These are phyloP conservation scores for Invenusta paracnida DNA, from an alignment of 2,888 invertebrate genomes.

Conservation along the genomic window DNA sequence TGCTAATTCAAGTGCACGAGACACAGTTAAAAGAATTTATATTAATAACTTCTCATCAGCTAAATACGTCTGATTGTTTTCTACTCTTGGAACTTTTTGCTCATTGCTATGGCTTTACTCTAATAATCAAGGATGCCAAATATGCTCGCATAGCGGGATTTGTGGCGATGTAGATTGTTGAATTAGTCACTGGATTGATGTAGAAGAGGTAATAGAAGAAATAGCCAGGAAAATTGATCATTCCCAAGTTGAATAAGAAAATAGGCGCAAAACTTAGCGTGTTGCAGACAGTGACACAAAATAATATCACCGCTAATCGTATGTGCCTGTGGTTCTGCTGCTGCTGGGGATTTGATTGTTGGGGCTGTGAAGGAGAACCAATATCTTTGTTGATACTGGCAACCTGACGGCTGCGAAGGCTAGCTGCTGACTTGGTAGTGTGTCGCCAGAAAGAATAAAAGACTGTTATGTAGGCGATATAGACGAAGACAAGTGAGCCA, in stretches of 20 bases:
- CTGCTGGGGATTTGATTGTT: no score
- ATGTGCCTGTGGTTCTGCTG: no score
- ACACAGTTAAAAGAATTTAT: no score
- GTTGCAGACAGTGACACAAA: not conserved
- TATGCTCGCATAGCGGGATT: not conserved
- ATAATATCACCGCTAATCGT: slow-evolving; percentile 4
- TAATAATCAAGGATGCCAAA: no score
- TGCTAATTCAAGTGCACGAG: no score
- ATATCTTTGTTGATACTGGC: no score
- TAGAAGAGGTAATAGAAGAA: not conserved
- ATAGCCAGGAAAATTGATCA: not conserved
- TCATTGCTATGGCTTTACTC: no score
- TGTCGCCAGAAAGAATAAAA: not conserved
- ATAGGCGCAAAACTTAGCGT: not conserved
- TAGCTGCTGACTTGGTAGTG: not conserved
- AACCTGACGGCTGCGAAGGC: no score
- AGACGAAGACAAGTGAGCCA: not conserved
- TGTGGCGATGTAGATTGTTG: not conserved
- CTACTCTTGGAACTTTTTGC: no score
- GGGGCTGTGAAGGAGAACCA: no score
- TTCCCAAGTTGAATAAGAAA: not conserved
- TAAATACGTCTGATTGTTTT: no score
- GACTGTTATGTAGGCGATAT: not conserved
- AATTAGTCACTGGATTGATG: not conserved
- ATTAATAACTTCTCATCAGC: no score